A percentile compares a stretch with the other conserved stretches of the same genome.
phyloP scores from a whole-genome alignment of 2,113 vertebrate species.

The Copsychus sechellarum region DNA sequence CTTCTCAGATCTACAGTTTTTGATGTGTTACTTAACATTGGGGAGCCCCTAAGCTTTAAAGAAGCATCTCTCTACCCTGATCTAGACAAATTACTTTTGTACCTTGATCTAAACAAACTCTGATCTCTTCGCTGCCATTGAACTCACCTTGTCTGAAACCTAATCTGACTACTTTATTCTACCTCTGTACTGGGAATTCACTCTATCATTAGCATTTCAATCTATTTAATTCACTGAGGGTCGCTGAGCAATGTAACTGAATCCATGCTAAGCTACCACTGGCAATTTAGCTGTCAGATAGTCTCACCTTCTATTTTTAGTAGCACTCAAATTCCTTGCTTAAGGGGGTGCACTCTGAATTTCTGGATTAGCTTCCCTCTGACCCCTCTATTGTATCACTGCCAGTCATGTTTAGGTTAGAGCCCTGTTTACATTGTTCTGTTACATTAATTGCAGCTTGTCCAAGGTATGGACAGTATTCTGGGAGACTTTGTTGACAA shows the following conservation, averaged over 20 bases:
- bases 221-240: slow-evolving; percentile 72
- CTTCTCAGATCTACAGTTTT: not conserved
- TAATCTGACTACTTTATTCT: slow-evolving; percentile 67
- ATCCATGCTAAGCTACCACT: slow-evolving; percentile 56
- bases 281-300: slow-evolving; percentile 67
- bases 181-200: slow-evolving; percentile 63
- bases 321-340: slow-evolving; percentile 28
- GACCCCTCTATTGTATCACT: slow-evolving; percentile 19
- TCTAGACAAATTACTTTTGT: slow-evolving; percentile 58
- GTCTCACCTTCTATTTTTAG: slow-evolving; percentile 65
- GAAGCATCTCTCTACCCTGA: slow-evolving; percentile 9
- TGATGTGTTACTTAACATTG: not conserved
- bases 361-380: slow-evolving; percentile 35
- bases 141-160: slow-evolving; percentile 68
- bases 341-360: slow-evolving; percentile 13
- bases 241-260: slow-evolving; percentile 57
- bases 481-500: not conserved
- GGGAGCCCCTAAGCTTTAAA: slow-evolving; percentile 34
- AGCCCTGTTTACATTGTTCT: slow-evolving; percentile 8
- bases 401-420: slow-evolving; percentile 11
- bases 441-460: slow-evolving; percentile 15
- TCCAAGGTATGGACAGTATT: not conserved
- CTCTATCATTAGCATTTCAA: slow-evolving; percentile 72
- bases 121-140: slow-evolving; percentile 57
- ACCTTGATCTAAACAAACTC: slow-evolving; percentile 57